Conservation (phyloP, 2,113 vertebrate genomes). For the Chloropsis cyanopogon region DNA sequence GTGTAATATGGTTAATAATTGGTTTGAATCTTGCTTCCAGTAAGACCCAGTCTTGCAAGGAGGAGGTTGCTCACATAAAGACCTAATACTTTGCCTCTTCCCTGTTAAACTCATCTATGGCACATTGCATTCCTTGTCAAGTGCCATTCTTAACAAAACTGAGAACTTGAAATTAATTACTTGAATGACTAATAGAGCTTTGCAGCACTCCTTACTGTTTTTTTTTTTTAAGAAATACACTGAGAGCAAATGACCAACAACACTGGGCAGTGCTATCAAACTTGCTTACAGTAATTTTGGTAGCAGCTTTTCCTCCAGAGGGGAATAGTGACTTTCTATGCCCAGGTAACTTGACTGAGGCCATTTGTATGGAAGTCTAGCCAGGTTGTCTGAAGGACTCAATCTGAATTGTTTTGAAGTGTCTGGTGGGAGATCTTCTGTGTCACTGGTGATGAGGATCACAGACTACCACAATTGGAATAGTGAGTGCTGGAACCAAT, state of each 20-base stretch:
- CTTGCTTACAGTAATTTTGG: not conserved
- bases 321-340: not conserved
- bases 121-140: not conserved
- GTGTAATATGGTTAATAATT: not conserved
- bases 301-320: not conserved
- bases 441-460: not conserved
- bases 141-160: not conserved
- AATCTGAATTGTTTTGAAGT: not conserved
- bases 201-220: not conserved
- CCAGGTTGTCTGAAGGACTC: not conserved
- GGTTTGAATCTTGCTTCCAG: not conserved
- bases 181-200: not conserved
- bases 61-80: not conserved
- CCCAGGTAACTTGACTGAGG: not conserved
- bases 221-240: not conserved
- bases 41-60: not conserved
- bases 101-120: not conserved
- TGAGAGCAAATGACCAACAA: not conserved
- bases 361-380: not conserved
- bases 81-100: not conserved
- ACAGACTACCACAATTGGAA: not conserved
- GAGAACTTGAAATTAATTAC: not conserved
- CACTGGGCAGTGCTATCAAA: rapidly evolving
- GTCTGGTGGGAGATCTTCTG: not conserved
- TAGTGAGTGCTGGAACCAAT: not conserved